Evolutionary conservation across 2,797 vertebrate species (phyloP).

Genomic region (Fratercula arctica): DNA sequence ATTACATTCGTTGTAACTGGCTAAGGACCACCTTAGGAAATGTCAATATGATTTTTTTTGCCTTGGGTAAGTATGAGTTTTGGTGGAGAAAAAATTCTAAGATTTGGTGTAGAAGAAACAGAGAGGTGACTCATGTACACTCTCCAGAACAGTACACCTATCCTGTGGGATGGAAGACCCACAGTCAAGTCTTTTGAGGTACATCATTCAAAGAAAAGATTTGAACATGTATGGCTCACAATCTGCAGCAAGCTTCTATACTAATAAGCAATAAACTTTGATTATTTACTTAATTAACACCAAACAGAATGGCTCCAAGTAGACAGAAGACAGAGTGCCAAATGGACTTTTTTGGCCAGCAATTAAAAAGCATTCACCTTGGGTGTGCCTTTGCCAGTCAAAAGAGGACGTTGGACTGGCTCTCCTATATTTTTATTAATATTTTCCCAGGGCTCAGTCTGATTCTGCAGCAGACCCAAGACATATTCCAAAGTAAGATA

Average conservation of each 20-base stretch:
- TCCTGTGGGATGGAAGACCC: not conserved
- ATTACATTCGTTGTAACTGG: not conserved
- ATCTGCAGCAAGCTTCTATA: not conserved
- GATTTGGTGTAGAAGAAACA: not conserved
- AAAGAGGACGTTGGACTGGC: not conserved
- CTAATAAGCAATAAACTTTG: not conserved
- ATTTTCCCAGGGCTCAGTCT: not conserved
- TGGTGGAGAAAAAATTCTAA: not conserved
- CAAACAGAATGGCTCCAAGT: not conserved
- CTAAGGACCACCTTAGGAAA: not conserved
- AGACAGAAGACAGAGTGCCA: not conserved
- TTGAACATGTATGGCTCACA: not conserved
- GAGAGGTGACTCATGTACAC: not conserved
- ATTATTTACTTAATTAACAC: not conserved
- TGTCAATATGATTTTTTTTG: not conserved
- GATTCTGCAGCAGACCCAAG: not conserved
- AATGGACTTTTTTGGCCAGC: not conserved
- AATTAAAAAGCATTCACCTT: not conserved
- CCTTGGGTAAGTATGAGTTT: not conserved
- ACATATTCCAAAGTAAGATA: not conserved
- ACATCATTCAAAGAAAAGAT: not conserved
- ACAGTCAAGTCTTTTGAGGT: not conserved
- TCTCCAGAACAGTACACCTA: not conserved
- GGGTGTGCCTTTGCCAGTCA: not conserved
- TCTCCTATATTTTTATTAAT: not conserved